Conservation (phyloP, 2,888 invertebrate species). For the Oithona nana region DNA sequence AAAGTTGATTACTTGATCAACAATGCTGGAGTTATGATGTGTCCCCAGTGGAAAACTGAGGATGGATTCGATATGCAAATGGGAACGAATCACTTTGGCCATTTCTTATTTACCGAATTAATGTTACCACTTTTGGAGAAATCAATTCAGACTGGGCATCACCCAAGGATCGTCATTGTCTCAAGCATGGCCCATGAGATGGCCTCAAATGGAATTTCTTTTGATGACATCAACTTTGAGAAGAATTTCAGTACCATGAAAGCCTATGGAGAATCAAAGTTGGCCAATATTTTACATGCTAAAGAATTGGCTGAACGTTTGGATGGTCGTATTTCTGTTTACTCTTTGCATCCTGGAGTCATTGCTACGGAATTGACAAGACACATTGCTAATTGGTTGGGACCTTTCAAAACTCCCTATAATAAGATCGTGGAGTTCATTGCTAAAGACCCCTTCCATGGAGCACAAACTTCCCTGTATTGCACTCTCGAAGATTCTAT, state of each 20-base stretch:
- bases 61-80: conserved; percentile 10
- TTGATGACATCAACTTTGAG: conserved; percentile 10
- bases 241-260: not conserved
- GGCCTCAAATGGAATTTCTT: not conserved
- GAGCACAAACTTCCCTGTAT: conserved; percentile 10
- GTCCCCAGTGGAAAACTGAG: not conserved
- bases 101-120: conserved; percentile 7
- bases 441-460: not conserved
- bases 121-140: not conserved
- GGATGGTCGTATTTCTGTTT: not conserved
- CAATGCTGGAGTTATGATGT: conserved; percentile 2
- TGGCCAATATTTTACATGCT: conserved; percentile 10
- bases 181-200: not conserved
- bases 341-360: conserved; percentile 9
- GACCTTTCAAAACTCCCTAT: not conserved
- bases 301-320: conserved; percentile 1
- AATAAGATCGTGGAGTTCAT: not conserved
- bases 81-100: conserved; percentile 7
- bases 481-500: conserved; percentile 12
- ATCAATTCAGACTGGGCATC: not conserved
- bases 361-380: conserved; percentile 1
- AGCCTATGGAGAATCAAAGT: conserved; percentile 12
- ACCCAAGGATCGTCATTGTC: conserved; percentile 6
- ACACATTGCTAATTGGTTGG: not conserved
- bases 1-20: conserved; percentile 4